Base-by-base conservation (phyloP, 2,888 invertebrate species). In the Lacanobia wlatinum region DNA sequence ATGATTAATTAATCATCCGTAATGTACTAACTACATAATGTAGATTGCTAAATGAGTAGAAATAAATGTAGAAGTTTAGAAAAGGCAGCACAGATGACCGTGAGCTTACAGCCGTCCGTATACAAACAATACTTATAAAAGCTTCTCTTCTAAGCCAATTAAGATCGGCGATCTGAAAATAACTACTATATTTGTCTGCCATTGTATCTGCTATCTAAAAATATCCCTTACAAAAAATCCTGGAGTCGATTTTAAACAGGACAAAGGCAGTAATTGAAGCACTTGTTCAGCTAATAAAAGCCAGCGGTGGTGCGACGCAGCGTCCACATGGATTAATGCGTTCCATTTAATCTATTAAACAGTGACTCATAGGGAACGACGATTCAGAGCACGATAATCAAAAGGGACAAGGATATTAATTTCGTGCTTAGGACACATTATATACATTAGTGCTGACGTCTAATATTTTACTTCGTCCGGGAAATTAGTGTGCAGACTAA, bases 261-360 rank as follows among this genome's bases (percentile, higher is more conserved):
- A 91, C 92, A 90, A 91, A 88, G 90, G 84, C 84, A 87, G 90
- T 92, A 95, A 95, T 94, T 95, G 94, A 91, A 90, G 89, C 89
- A 92, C 91, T 94, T 93, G 92, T 90, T 91, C 87, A 89, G 88
- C 92, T 93, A 94, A 95, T 95, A 92, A 94, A 94, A 91, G 89
- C 86, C 76, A 77, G 76, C 78, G 66, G 76, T 82, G 82, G 83
- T 79, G 87, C 87, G 87, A 75, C 87, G 88, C 88, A 83, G 84
- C 86, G 86, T 85, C 87, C 87, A 87, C 82, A 86, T 88, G 91
- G 93, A 94, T 94, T 95, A 94, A 95, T 94, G 92, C 87, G 92
- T 89, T 90, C 94, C 93, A 94, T 94, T 95, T 94, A 94, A 93
- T 92, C 92, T 93, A 94, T 94, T 93, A 92, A 93, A 89, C 90